Base-by-base conservation (phyloP, 2,888 invertebrate genomes). In the Coenonympha glycerion region DNA sequence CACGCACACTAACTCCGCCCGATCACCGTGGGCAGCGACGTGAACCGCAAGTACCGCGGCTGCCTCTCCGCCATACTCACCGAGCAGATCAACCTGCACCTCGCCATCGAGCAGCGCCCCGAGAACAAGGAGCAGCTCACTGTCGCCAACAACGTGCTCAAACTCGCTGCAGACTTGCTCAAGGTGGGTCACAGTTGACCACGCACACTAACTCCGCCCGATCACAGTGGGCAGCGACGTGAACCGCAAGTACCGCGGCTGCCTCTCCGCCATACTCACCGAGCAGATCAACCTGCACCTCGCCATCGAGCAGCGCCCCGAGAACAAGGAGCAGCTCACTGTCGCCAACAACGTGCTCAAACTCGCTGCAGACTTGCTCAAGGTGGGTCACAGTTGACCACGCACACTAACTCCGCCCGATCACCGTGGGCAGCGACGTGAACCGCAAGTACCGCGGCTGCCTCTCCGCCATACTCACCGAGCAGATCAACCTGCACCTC, bases 361-460 rank as follows among this genome's bases (percentile, higher is more conserved):
- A 79, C 84, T 98, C 57, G 98, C 98, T 24, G 97, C 96, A 52
- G 97, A 97, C 85, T 87, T 98, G 47, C 89, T 98, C 18, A 98
- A 98, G 91, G 93, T 93, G 76, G 65, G 60, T 21, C 3, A n/a
- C n/a, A n/a, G n/a, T n/a, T n/a, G n/a, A n/a, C n/a, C n/a, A n/a
- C n/a, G n/a, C n/a, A n/a, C n/a, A n/a, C n/a, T n/a, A n/a, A n/a
- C n/a, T n/a, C n/a, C n/a, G n/a, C n/a, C n/a, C n/a, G n/a, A n/a
- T n/a, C n/a, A n/a, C n/a, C n/a, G n/a, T n/a, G n/a, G n/a, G n/a
- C n/a, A n/a, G n/a, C n/a, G n/a, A 82, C 55, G 84, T 87, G 24
- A 97, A 97, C 84, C 92, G 94, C 65, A 98, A 98, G 80, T 98
- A 98, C 79, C 91, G 97, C 59, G 97, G 97, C 74, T 98, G 98